Evolutionary conservation across 2,888 invertebrate species (phyloP), one percentile per base, ranked within the genome.

Genomic region (Aphodius granarius): DNA sequence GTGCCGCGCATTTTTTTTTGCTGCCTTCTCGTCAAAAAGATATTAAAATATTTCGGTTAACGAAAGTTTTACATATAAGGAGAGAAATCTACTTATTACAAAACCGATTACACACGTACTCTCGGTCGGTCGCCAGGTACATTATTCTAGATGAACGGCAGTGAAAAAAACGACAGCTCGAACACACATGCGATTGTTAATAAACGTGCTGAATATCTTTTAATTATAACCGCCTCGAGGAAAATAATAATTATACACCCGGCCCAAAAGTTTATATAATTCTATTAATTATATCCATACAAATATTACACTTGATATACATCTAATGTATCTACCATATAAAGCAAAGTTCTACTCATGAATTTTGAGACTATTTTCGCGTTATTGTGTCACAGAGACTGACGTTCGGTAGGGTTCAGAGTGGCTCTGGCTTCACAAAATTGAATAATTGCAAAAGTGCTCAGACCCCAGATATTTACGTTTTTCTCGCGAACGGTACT

Each of bases 61-160:
- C 77, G 79, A 79, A 79, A 79, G 79, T 79, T 78, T 77, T 73
- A 77, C 80, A 77, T 81, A 81, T 81, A 81, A 79, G 81, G 81
- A 81, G 81, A 79, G 81, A 81, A 81, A 81, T 76, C 77, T 76
- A 76, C 74, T 75, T 73, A 72, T 79, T 78, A 78, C 79, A 76
- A 80, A 76, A 78, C 75, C 73, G 74, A 77, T 77, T 77, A 73
- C 73, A 74, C 73, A 20, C 63, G 64, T 62, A 43, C 68, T 13
- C 21, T 20, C 21, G 19, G n/a, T 16, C 68, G 68, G 20, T 68
- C 43, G 43, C 43, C n/a, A 13, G 43, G 43, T 43, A 43, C 22
- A 68, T 68, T 68, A 68, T 68, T 68, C 68, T 68, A 68, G 68
- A 68, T 21, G 68, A 68, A 68, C 19, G 21, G 68, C 19, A 20